phyloP scores from a whole-genome alignment of 2,113 vertebrate genomes.

The Tyrannus savana region DNA sequence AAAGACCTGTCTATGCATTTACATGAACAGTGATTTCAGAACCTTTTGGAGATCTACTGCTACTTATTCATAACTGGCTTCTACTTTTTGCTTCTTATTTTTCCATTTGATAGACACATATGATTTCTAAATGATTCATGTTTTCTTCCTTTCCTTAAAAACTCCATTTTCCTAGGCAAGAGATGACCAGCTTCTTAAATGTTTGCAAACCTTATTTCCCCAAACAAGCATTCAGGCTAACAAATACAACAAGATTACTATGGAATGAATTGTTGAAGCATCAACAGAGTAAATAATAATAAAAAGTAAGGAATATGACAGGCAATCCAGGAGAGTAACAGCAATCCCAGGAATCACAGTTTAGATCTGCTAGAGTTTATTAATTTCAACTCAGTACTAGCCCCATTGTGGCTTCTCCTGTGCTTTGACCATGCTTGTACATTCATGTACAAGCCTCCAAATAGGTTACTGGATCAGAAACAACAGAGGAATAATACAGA shows the following conservation, averaged over 20 bases:
- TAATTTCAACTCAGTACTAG: background rate
- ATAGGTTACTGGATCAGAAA: background rate
- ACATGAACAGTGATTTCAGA: background rate
- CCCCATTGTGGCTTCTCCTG: background rate
- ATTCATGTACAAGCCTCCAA: background rate
- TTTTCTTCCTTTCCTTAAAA: background rate
- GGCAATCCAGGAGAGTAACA: background rate
- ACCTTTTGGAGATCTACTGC: background rate
- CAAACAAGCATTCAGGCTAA: background rate
- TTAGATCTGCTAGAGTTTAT: background rate
- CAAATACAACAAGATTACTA: background rate
- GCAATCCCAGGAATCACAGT: background rate
- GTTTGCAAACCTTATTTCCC: background rate
- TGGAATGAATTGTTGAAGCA: background rate
- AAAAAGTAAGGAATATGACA: background rate
- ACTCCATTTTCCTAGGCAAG: background rate
- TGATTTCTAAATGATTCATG: background rate
- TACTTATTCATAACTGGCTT: background rate
- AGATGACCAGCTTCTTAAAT: background rate
- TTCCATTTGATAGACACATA: background rate
- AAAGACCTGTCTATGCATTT: background rate
- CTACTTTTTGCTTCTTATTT: background rate
- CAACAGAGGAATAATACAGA: background rate
- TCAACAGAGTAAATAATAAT: background rate
- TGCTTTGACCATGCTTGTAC: background rate